Evolutionary conservation across 2,888 invertebrate genomes (phyloP).

Genomic region (Lepidocyrtinus sp.): DNA sequence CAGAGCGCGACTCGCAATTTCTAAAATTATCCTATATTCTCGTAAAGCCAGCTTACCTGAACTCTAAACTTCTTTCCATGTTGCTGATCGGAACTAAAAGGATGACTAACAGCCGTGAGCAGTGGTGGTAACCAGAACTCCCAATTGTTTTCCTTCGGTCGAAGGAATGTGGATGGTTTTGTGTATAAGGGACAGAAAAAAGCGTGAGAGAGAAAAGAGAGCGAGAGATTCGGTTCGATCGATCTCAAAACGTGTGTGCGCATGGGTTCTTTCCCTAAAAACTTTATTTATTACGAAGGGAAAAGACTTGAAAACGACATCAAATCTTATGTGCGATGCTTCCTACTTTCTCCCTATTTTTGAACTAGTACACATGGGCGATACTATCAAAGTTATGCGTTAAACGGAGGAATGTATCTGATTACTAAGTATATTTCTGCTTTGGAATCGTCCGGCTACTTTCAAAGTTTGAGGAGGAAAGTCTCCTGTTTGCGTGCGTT

Average conservation of each 20-base stretch:
- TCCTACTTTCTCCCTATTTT: conserved; percentile 14
- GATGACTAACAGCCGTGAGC: conserved; percentile 14
- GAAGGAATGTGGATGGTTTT: conserved; percentile 12
- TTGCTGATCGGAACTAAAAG: conserved; percentile 44
- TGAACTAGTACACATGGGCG: background rate
- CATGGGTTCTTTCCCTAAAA: conserved; percentile 60
- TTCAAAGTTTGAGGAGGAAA: too few relatives aligned
- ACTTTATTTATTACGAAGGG: conserved; percentile 46
- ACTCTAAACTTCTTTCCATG: conserved; percentile 55
- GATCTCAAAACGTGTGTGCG: conserved; percentile 61
- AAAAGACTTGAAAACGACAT: conserved; percentile 51
- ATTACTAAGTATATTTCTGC: too few relatives aligned
- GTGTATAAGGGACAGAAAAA: conserved; percentile 25
- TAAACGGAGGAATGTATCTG: background rate
- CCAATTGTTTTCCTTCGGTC: background rate
- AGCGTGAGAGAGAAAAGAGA: conserved; percentile 43
- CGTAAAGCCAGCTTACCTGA: conserved; percentile 46
- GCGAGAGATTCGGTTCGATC: conserved; percentile 63
- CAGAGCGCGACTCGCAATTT: too few relatives aligned
- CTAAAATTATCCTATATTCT: background rate
- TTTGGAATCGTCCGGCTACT: too few relatives aligned
- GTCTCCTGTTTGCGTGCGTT: conserved; percentile 25
- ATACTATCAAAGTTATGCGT: background rate
- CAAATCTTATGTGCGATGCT: conserved; percentile 26
- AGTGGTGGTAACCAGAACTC: background rate